These are phyloP conservation scores for Lasioglossum marginatum DNA, from an alignment of 2,888 invertebrate genomes.

Conservation along the genomic window DNA sequence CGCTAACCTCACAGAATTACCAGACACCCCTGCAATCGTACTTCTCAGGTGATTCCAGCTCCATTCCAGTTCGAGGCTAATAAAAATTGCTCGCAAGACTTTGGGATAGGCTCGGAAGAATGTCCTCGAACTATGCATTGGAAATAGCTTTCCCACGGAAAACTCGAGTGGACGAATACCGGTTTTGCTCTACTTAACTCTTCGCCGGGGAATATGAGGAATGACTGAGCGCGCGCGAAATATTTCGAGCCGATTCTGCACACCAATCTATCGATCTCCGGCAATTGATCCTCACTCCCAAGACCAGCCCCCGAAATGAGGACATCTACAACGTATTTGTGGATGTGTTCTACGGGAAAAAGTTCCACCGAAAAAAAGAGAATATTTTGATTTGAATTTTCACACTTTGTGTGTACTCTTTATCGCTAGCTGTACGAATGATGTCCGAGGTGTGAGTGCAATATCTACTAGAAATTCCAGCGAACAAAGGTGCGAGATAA, in stretches of 20 bases:
- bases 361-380: background rate
- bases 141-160: conserved; percentile 4
- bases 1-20: background rate
- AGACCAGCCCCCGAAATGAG: background rate
- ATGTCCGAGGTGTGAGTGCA: background rate
- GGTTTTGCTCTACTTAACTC: background rate
- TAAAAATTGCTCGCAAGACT: background rate
- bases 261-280: background rate
- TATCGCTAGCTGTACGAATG: background rate
- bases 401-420: too few relatives aligned
- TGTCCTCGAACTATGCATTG: background rate
- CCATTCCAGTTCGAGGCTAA: background rate
- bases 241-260: background rate
- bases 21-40: background rate
- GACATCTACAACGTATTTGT: background rate
- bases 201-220: background rate
- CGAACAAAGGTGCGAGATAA: background rate
- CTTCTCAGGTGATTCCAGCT: background rate
- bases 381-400: background rate
- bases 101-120: background rate
- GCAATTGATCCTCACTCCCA: background rate
- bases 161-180: conserved; percentile 1
- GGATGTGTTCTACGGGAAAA: too few relatives aligned
- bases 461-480: too few relatives aligned
- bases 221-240: background rate